Percentiles rank a stretch among this genome's conserved stretches.
These are phyloP conservation scores for Gadopsis bispinosus DNA, from an alignment of 2,797 vertebrate species.

Conservation along the genomic window DNA sequence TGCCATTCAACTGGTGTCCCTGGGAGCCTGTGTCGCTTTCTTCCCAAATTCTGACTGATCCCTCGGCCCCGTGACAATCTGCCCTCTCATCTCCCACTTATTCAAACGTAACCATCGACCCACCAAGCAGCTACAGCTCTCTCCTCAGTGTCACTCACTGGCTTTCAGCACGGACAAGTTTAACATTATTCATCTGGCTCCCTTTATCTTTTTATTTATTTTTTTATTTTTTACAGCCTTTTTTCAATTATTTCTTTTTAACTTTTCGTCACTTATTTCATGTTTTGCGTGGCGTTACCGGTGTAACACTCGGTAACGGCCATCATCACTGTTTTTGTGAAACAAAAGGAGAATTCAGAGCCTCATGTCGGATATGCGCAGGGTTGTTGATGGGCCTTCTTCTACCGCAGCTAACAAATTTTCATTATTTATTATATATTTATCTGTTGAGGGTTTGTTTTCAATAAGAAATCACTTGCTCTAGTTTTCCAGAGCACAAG, in stretches of 20 bases:
- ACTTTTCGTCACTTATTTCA: not conserved
- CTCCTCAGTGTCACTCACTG: conserved; percentile 41
- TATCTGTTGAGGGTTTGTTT: not conserved
- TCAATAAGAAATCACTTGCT: not conserved
- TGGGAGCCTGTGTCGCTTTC: conserved; percentile 39
- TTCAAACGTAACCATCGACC: conserved; percentile 45
- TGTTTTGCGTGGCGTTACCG: not conserved
- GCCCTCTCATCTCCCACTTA: conserved; percentile 62
- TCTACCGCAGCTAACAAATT: not conserved
- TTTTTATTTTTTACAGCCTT: not conserved
- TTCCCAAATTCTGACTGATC: conserved; percentile 48
- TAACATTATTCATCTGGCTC: conserved; percentile 57
- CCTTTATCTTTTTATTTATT: not conserved
- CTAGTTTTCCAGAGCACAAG: not conserved
- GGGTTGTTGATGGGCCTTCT: not conserved
- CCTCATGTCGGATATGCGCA: not conserved
- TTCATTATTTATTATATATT: too few relatives aligned
- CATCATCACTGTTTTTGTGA: not conserved
- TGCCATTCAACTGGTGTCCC: conserved; percentile 58
- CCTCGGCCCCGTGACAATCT: conserved; percentile 40
- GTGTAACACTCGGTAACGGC: not conserved
- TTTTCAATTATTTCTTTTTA: conserved; percentile 1
- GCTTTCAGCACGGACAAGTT: conserved; percentile 42
- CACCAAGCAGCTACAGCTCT: conserved; percentile 60
- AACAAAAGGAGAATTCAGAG: too few relatives aligned